Base-by-base conservation (phyloP, 2,113 vertebrate species). In the Myotis yumanensis region DNA sequence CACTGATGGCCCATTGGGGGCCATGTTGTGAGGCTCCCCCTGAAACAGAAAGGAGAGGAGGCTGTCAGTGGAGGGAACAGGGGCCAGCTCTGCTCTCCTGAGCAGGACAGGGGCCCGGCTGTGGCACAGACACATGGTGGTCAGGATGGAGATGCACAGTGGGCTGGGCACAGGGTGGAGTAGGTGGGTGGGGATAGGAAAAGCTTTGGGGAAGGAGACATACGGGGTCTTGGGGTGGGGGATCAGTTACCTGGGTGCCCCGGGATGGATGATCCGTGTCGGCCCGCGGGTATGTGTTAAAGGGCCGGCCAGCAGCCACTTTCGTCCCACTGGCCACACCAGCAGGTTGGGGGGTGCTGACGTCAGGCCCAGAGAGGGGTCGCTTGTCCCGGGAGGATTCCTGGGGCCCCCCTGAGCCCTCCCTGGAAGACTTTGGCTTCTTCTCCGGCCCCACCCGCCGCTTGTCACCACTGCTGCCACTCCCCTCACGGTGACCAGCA, bases 241-340 rank as follows among this genome's bases (percentile, higher is more conserved):
- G 22, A 37, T 23, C 4, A 43, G 62, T 97, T 98, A 99, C 99
- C 99, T 99, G 99, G 93, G 98, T 96, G 25, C 98, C 99, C 86
- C 99, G 97, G 87, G 98, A 97, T 0, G 98, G 98, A 81, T 99
- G 98, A 75, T 99, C 99, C 23, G 98, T 99, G 91, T 99, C 99
- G 0, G 99, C 98, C 35, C 99, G 98, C 0, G 99, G 99, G 97
- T 99, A 99, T 0, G 99, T 99, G 98, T 99, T 99, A 94, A 99
- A 99, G 0, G 99, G 99, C 85, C 99, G 97, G 35, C 98, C 98
- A 0, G 97, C 97, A 93, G 98, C 96, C 0, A 98, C 98, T 97
- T 99, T 99, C 66, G 97, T 97, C 89, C 98, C 98, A 1, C 98
- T 98, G 12, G 98, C 98, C 0, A 98, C 97, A 22, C 98, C 79